phyloP scores from a whole-genome alignment of 1,140 invertebrate genomes.

The Anthonomus grandis region DNA sequence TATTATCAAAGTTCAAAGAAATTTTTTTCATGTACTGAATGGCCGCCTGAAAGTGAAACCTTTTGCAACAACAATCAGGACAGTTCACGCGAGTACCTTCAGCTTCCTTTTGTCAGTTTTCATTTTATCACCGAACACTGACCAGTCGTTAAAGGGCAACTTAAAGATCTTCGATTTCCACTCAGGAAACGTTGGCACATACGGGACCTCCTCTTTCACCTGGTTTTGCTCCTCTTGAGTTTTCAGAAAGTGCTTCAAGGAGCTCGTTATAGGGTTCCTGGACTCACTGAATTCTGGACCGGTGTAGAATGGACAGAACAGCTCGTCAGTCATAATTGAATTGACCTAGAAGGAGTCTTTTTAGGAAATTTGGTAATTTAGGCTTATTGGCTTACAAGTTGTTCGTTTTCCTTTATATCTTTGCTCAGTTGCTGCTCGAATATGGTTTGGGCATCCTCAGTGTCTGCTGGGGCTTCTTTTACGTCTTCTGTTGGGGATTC shows the following conservation, averaged over 20 bases:
- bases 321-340: constrained; percentile 17
- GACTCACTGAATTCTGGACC: not conserved
- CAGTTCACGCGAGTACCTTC: not conserved
- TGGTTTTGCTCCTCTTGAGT: not conserved
- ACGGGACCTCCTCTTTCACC: constrained; percentile 8
- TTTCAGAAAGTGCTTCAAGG: constrained; percentile 12
- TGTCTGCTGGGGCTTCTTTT: too few species aligned
- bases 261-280: constrained; percentile 7
- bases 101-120: constrained; percentile 15
- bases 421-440: constrained; percentile 5
- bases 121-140: constrained; percentile 12
- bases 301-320: not conserved
- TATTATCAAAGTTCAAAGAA: constrained; percentile 22
- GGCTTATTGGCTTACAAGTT: not conserved
- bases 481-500: too few species aligned
- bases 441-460: constrained; percentile 1
- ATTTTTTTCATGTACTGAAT: constrained; percentile 22
- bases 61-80: not conserved
- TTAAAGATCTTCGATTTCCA: constrained; percentile 29
- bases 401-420: constrained; percentile 11
- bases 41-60: constrained; percentile 1
- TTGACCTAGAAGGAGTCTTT: constrained; percentile 7
- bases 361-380: not conserved
- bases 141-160: constrained; percentile 26
- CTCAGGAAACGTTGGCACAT: constrained; percentile 13